phyloP scores from a whole-genome alignment of 1,140 invertebrate genomes.

The Drosophila seguyi region DNA sequence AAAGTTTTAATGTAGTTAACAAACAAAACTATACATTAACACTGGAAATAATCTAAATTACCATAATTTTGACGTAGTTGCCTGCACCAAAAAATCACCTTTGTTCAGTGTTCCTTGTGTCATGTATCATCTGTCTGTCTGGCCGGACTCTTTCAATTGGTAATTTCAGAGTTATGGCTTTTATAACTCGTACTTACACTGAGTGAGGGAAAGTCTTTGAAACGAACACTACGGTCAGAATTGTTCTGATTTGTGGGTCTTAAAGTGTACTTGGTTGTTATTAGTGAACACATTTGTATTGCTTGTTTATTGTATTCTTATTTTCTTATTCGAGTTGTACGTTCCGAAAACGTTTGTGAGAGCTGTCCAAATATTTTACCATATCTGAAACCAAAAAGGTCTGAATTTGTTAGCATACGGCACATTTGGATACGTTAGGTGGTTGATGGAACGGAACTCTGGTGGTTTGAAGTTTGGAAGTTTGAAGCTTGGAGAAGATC shows the following conservation, averaged over 20 bases:
- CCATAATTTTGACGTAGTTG: background rate
- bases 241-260: conserved; percentile 40
- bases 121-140: conserved; percentile 14
- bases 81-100: background rate
- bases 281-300: conserved; percentile 43
- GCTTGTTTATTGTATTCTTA: conserved; percentile 14
- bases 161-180: conserved; percentile 19
- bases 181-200: conserved; percentile 72
- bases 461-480: conserved; percentile 42
- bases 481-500: conserved; percentile 37
- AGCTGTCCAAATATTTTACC: conserved; percentile 76
- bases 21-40: background rate
- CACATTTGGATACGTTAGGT: conserved; percentile 47
- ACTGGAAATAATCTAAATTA: background rate
- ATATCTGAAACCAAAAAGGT: conserved; percentile 82
- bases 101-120: conserved; percentile 7
- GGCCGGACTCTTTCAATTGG: conserved; percentile 30
- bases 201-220: conserved; percentile 51
- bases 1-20: background rate
- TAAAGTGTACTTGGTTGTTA: conserved; percentile 38
- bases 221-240: conserved; percentile 53
- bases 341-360: conserved; percentile 52
- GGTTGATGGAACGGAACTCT: conserved; percentile 50
- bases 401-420: conserved; percentile 80
- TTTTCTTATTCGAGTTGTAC: conserved; percentile 37